Evolutionary conservation across 2,113 vertebrate genomes (phyloP), one percentile per base, ranked within the genome.

Genomic region (Dasyprocta punctata): DNA sequence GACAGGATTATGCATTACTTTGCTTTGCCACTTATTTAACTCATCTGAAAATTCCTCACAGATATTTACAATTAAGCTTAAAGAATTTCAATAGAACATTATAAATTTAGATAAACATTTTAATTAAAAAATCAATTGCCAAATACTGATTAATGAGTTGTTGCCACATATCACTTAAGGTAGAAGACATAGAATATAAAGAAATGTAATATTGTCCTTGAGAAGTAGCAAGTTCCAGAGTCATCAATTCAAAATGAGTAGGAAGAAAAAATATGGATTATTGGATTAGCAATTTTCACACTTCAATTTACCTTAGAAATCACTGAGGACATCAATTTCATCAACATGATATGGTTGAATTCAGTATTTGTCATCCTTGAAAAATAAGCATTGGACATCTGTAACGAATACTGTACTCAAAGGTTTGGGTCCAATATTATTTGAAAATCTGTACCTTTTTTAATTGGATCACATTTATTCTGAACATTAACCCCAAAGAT

Each of bases 11-110:
- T 84, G 4, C 5, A 67, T 22, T 56, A 41, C 44, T 84, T 83
- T 69, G 44, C 36, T 84, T 89, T 49, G 26, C 83, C 75, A 80
- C 91, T 77, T 95, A 84, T 71, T 97, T 87, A 44, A 16, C 5
- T 26, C 33, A 38, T 63, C 84, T 89, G 36, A 56, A 56, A 16
- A 56, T 16, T 2, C 33, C 71, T 86, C 4, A 60, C 82, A 81
- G 58, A 58, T 86, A 30, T 28, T 73, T 22, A 90, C 52, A 77
- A 73, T 91, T 92, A 95, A 90, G 11, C 6, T 86, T 82, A 67
- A 38, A 13, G 58, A 52, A 81, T 90, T 30, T 73, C 36, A 84
- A 63, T 20, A 44, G 78, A 85, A 90, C 24, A 71, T 61, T 80
- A 38, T 41, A 73, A 71, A 75, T 85, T 54, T 95, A 93, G n/a